A percentile compares a stretch with the other conserved stretches of the same genome.
Evolutionary conservation across 2,888 invertebrate species (phyloP).

Genomic region (Amphimallon solstitiale): DNA sequence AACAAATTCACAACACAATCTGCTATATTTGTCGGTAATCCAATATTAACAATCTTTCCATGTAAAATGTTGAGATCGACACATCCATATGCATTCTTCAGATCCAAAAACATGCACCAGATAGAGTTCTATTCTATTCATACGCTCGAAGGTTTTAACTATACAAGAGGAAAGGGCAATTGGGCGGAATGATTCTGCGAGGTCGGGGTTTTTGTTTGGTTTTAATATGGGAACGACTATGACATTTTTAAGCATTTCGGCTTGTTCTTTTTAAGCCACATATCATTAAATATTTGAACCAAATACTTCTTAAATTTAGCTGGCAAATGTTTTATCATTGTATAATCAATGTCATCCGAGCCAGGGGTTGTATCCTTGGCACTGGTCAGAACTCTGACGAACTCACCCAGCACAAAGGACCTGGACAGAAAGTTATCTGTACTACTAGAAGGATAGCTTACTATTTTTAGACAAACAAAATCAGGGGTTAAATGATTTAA

Average conservation of each 20-base stretch:
- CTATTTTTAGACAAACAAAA: not conserved
- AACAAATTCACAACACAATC: not conserved
- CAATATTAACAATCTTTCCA: not conserved
- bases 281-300: constrained; percentile 13
- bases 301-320: not conserved
- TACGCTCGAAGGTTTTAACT: constrained; percentile 5
- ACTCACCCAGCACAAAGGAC: not conserved
- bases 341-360: constrained; percentile 14
- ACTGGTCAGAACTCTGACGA: not conserved
- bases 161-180: constrained; percentile 15
- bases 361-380: constrained; percentile 14
- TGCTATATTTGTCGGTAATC: not conserved
- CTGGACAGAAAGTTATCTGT: not conserved
- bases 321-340: constrained; percentile 16
- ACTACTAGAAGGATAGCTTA: not conserved
- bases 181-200: not conserved
- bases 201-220: not conserved
- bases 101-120: not conserved
- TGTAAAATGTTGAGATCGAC: not conserved
- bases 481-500: not conserved
- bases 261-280: constrained; percentile 5
- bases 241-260: not conserved
- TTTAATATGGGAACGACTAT: not conserved
- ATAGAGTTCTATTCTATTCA: not conserved
- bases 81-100: not conserved